Evolutionary conservation across 2,797 vertebrate species (phyloP).

Genomic region (Pseudocheirus occidentalis): DNA sequence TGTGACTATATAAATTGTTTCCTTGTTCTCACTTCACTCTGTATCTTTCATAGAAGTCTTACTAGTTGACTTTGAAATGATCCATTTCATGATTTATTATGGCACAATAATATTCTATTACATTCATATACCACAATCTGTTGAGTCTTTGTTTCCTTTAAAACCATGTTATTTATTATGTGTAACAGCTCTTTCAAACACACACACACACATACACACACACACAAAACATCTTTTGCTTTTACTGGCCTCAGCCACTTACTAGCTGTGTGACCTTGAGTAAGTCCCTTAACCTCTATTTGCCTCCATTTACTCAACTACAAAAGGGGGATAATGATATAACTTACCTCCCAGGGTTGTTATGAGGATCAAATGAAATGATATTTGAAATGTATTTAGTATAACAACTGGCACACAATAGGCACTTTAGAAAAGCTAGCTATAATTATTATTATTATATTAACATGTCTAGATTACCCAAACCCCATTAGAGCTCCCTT

Average conservation of each 20-base stretch:
- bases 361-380: not conserved
- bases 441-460: not conserved
- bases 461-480: not conserved
- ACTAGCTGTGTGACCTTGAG: not conserved
- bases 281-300: not conserved
- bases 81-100: too few species aligned
- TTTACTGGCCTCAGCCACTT: not conserved
- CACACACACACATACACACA: too few species aligned
- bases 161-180: too few species aligned
- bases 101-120: too few species aligned
- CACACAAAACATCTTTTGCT: not conserved
- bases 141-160: too few species aligned
- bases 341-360: not conserved
- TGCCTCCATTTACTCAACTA: not conserved
- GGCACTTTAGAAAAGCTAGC: not conserved
- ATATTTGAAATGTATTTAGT: not conserved
- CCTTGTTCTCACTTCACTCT: too few species aligned
- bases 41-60: too few species aligned
- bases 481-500: not conserved
- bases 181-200: too few species aligned
- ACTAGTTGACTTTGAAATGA: too few species aligned
- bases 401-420: not conserved
- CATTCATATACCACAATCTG: too few species aligned
- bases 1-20: too few species aligned
- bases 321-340: not conserved